Base-by-base conservation (phyloP, 2,888 invertebrate species). In the Agrotis exclamationis region DNA sequence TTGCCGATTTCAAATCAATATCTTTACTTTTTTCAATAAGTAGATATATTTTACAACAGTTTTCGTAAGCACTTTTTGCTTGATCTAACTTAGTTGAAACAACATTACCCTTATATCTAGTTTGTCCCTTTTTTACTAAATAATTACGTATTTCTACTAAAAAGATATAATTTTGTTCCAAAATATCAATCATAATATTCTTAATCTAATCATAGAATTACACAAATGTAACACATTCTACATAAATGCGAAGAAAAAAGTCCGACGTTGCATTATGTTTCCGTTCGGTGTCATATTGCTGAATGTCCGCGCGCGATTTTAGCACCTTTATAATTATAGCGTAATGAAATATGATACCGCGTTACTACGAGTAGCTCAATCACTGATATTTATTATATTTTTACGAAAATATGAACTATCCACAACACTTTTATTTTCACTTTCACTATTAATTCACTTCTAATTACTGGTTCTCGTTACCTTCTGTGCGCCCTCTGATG, bases 111-210 rank as follows among this genome's bases (percentile, higher is more conserved):
- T 48, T n/a, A 11, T 48, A 48, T 48, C 48, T 48, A n/a, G n/a
- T 2, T 48, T 48, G 48, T 48, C 48, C n/a, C 48, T 48, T 50
- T 50, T 50, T 50, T 50, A 13, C 13, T 20, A 20, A 33, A 48
- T 33, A 62, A 50, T 22, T 62, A 24, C 39, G 39, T 51, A 33
- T 51, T 51, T 63, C 63, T 51, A 39, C 33, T n/a, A 63, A 63
- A 0, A 51, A 39, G 50, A 1, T 20, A 50, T 51, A 63, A 50
- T 18, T 63, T 50, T 33, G 20, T 22, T 63, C 48, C 22, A 51
- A 62, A 48, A 62, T 33, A 62, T 48, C 50, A 33, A 20, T 18
- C 62, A 62, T 50, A 33, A 62, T 50, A 33, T 50, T 62, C 33
- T 50, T 50, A 62, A 18, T 33, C 28, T 33, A 50, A 20, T 50